A percentile compares a stretch with the other conserved stretches of the same genome.
These are phyloP conservation scores for Podilymbus podiceps DNA, from an alignment of 2,113 vertebrate genomes.

Conservation along the genomic window DNA sequence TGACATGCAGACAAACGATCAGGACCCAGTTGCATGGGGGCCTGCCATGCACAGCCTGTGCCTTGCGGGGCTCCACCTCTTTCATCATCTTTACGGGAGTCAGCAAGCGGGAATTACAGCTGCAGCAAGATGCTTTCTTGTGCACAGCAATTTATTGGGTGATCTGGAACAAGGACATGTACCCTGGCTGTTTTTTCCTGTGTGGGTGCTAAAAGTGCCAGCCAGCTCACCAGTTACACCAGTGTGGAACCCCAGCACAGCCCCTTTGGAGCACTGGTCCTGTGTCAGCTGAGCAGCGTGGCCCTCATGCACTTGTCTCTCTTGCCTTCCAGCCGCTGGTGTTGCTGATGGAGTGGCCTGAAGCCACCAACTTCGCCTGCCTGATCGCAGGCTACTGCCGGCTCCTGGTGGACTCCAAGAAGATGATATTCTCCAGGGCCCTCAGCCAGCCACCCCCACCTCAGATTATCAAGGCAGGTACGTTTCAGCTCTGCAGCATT, in stretches of 20 bases:
- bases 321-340: conserved; percentile 85
- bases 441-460: conserved; percentile 79
- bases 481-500: conserved; percentile 67
- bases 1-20: background rate
- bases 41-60: background rate
- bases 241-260: background rate
- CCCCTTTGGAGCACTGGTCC: background rate
- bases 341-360: conserved; percentile 97
- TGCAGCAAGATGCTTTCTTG: fast-evolving
- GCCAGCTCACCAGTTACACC: background rate
- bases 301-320: background rate
- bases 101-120: background rate
- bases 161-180: background rate
- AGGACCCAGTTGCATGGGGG: background rate
- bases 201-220: background rate
- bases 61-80: background rate
- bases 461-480: conserved; percentile 98
- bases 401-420: conserved; percentile 94
- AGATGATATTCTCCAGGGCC: conserved; percentile 87
- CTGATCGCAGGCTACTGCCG: conserved; percentile 97
- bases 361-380: conserved; percentile 95
- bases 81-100: background rate
- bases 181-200: background rate
- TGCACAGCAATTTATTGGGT: background rate
- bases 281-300: fast-evolving